Evolutionary conservation across 1,140 invertebrate species (phyloP).

Genomic region (Penaeus vannamei): DNA sequence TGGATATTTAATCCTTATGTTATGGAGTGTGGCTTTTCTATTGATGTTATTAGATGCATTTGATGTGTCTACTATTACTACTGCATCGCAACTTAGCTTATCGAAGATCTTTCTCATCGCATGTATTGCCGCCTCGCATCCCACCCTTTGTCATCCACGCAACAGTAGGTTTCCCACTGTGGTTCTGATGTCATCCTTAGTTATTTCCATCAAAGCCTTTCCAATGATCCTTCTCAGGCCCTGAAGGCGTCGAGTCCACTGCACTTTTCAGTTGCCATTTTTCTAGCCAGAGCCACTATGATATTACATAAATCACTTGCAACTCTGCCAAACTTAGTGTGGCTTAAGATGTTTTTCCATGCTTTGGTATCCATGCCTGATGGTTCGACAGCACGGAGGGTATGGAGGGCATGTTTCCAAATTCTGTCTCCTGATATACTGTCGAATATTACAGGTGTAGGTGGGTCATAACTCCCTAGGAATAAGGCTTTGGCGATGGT

Average conservation of each 20-base stretch:
- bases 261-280: no score
- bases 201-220: neutral
- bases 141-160: neutral
- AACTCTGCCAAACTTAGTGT: no score
- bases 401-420: no score
- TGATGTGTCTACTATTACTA: neutral
- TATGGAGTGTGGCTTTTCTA: neutral
- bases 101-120: neutral
- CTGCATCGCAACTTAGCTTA: neutral
- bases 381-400: no score
- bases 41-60: slow-evolving; percentile 11
- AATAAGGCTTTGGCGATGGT: no score
- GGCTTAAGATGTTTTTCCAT: no score
- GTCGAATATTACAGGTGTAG: no score
- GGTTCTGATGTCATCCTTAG: neutral
- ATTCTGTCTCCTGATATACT: no score
- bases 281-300: no score
- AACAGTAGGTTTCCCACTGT: neutral
- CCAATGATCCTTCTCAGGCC: neutral
- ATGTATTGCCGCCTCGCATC: neutral
- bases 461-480: no score
- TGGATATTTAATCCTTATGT: neutral
- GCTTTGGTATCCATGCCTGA: no score
- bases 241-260: neutral
- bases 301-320: no score